These are phyloP conservation scores for Nasonovia ribisnigri DNA, from an alignment of 2,888 invertebrate genomes.

Conservation along the genomic window DNA sequence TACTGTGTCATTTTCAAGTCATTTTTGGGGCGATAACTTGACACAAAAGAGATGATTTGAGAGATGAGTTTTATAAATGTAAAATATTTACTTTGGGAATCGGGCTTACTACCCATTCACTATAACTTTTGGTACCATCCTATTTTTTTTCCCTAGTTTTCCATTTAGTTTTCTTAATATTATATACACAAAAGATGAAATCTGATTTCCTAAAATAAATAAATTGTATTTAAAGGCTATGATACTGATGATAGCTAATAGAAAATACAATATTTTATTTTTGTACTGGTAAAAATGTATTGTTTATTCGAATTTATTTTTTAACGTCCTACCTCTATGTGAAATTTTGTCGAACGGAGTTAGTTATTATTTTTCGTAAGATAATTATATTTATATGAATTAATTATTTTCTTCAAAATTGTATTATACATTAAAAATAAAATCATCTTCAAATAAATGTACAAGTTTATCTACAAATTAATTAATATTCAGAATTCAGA, in stretches of 20 bases:
- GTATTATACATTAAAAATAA: background rate
- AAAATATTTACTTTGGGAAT: background rate
- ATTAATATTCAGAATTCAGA: background rate
- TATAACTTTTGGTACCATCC: background rate
- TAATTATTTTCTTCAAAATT: background rate
- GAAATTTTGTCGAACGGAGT: background rate
- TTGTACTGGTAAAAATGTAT: background rate
- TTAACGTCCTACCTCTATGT: background rate
- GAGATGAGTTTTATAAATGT: slow-evolving; percentile 51
- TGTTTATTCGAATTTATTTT: background rate
- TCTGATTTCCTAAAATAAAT: background rate
- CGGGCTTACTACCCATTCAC: background rate
- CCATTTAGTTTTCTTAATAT: too few relatives aligned
- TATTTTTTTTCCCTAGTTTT: background rate
- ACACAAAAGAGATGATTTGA: slow-evolving; percentile 37
- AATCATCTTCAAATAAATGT: background rate
- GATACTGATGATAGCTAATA: background rate
- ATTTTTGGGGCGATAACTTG: slow-evolving; percentile 40
- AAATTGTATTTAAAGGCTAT: background rate
- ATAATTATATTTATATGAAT: background rate
- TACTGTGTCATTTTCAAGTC: slow-evolving; percentile 56
- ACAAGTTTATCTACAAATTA: background rate
- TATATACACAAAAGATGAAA: too few relatives aligned
- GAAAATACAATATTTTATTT: background rate
- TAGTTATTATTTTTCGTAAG: background rate